phyloP scores from a whole-genome alignment of 2,888 invertebrate species.

The Nomada ruficornis region DNA sequence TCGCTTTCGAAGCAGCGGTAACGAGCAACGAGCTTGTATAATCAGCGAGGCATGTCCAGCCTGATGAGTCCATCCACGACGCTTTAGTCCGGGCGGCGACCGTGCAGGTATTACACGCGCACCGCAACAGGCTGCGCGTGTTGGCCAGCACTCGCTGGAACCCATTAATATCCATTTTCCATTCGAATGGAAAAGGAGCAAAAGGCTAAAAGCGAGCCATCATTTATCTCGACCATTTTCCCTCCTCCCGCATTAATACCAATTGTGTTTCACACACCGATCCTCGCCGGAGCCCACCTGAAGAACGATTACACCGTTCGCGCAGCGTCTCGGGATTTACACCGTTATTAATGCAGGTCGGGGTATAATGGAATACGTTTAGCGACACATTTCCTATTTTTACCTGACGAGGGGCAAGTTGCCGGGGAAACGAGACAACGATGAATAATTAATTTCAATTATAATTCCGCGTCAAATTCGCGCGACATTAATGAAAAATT shows the following conservation, averaged over 20 bases:
- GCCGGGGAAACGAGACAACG: too few relatives aligned
- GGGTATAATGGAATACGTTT: too few relatives aligned
- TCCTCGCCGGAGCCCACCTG: slow-evolving; percentile 44
- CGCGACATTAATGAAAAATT: too few relatives aligned
- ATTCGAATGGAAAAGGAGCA: slow-evolving; percentile 75
- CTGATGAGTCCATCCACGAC: slow-evolving; percentile 69
- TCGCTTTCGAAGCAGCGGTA: slow-evolving; percentile 65
- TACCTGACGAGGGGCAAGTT: too few relatives aligned
- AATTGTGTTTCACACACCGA: slow-evolving; percentile 77
- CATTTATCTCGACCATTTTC: slow-evolving; percentile 78
- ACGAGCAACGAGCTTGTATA: slow-evolving; percentile 64
- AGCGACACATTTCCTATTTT: too few relatives aligned
- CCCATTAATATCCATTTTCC: slow-evolving; percentile 82
- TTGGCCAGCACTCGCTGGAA: slow-evolving; percentile 68
- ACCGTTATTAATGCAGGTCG: too few relatives aligned
- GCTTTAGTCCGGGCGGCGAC: slow-evolving; percentile 42
- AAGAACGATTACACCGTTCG: slow-evolving; percentile 38
- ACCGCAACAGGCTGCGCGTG: slow-evolving; percentile 50
- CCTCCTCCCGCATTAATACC: slow-evolving; percentile 78
- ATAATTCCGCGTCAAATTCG: too few relatives aligned
- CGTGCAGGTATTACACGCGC: slow-evolving; percentile 26
- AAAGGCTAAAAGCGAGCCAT: slow-evolving; percentile 75
- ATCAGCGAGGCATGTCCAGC: slow-evolving; percentile 66
- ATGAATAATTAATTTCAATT: too few relatives aligned
- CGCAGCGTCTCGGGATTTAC: too few relatives aligned